phyloP scores from a whole-genome alignment of 1,140 invertebrate genomes.

The Lordiphosa clarofinis region DNA sequence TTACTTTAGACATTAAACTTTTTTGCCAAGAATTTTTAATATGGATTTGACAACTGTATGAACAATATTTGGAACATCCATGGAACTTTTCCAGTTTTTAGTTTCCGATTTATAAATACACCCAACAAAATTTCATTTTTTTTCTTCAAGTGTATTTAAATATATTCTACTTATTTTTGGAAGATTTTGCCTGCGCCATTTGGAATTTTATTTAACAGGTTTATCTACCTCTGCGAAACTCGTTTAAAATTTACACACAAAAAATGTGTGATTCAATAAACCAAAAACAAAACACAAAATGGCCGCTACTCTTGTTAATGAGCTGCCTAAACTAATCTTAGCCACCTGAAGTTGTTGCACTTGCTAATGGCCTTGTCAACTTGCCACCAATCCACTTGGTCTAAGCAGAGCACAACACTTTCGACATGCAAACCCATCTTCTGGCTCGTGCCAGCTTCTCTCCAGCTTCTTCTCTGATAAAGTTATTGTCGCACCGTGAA shows the following conservation, averaged over 20 bases:
- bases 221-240: conserved; percentile 48
- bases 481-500: conserved; percentile 76
- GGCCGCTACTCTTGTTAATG: conserved; percentile 34
- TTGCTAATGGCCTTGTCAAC: conserved; percentile 3
- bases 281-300: conserved; percentile 64
- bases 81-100: too few relatives aligned
- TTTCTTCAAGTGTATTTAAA: too few relatives aligned
- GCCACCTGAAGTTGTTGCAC: conserved; percentile 13
- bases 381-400: conserved; percentile 1
- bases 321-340: not conserved
- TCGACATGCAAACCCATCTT: conserved; percentile 57
- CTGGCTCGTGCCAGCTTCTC: conserved; percentile 25
- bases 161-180: not conserved
- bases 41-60: too few relatives aligned
- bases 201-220: conserved; percentile 57
- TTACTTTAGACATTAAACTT: too few relatives aligned
- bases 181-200: conserved; percentile 54
- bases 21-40: too few relatives aligned
- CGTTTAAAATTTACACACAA: conserved; percentile 68
- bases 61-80: too few relatives aligned
- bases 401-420: conserved; percentile 6
- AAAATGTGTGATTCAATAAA: conserved; percentile 53
- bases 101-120: too few relatives aligned
- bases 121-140: too few relatives aligned
- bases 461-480: conserved; percentile 58